A percentile compares a stretch with the other conserved stretches of the same genome.
phyloP scores from a whole-genome alignment of 2,888 invertebrate species.

The Alcis repandata region DNA sequence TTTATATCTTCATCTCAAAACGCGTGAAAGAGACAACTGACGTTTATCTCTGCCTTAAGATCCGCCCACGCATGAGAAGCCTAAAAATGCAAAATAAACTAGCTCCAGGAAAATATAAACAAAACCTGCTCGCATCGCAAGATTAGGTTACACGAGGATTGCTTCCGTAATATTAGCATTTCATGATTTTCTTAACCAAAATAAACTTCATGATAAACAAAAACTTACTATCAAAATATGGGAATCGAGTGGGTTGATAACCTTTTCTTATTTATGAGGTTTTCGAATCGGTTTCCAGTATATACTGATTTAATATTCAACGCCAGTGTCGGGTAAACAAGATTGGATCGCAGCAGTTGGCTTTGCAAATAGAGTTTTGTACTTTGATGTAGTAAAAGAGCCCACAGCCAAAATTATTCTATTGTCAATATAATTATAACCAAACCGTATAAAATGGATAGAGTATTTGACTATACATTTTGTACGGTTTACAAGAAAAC shows the following conservation, averaged over 20 bases:
- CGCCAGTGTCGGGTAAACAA: constrained; percentile 25
- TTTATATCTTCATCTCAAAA: too few species aligned
- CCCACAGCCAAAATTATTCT: too few species aligned
- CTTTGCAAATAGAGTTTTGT: constrained; percentile 17
- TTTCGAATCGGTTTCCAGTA: constrained; percentile 33
- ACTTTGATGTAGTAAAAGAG: background rate
- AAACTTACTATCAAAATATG: background rate
- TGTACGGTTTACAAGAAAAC: too few species aligned
- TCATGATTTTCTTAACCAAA: constrained; percentile 2
- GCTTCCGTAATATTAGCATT: constrained; percentile 2
- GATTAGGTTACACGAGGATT: background rate
- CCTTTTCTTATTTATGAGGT: constrained; percentile 32
- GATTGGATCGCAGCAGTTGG: constrained; percentile 20
- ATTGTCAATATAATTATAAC: too few species aligned
- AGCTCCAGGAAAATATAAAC: too few species aligned
- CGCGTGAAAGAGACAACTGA: too few species aligned
- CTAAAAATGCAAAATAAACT: too few species aligned
- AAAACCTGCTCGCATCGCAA: background rate
- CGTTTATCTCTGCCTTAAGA: too few species aligned
- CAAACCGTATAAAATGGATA: too few species aligned
- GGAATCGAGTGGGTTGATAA: constrained; percentile 12
- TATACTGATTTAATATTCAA: constrained; percentile 38
- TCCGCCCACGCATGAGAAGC: too few species aligned
- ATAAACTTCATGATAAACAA: constrained; percentile 4
- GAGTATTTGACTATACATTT: too few species aligned